Base-by-base conservation (phyloP, 2,888 invertebrate species). In the Cheilosia vulpina region DNA sequence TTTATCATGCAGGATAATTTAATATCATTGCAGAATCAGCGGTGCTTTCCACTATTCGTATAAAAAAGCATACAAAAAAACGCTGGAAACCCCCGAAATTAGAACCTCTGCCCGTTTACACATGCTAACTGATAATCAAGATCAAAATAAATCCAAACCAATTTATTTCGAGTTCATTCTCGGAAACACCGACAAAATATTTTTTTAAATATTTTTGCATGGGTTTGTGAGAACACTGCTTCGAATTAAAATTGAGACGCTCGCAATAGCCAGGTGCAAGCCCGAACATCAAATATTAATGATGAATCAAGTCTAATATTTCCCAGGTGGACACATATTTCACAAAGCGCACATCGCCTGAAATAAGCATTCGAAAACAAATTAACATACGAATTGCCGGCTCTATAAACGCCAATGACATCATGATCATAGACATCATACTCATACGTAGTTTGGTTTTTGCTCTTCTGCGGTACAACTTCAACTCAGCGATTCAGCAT, bases 281-380 rank as follows among this genome's bases (percentile, higher is more conserved):
- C 1, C 21, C 11, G 45, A 19, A 63, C 53, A 65, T 65, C n/a
- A 50, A 7, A 21, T 24, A 24, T 45, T 5, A 57, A 53, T 21
- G 15, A 43, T 65, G 17, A 47, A 47, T 65, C 34, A 57, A 75
- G 41, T 47, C 0, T 4, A 47, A 75, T 47, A 65, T 55, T 34
- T 45, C 17, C 73, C 73, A 65, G 63, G 65, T 57, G 63, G 55
- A 17, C 17, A 7, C 63, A 63, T 11, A 63, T 57, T 55, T n/a
- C 15, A 17, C 2, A 53, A 43, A 19, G 17, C 73, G 55, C 43
- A 45, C 43, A 34, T 11, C 9, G 15, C 21, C 21, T 45, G 4
- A 9, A 60, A 31, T 47, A 9, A 45, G 17, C 17, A 38, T 38
- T 11, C 38, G 1, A 38, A 38, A 38, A 13, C 13, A 47, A 47